Evolutionary conservation across 2,888 invertebrate genomes (phyloP).

Genomic region (Ochlodes sylvanus): DNA sequence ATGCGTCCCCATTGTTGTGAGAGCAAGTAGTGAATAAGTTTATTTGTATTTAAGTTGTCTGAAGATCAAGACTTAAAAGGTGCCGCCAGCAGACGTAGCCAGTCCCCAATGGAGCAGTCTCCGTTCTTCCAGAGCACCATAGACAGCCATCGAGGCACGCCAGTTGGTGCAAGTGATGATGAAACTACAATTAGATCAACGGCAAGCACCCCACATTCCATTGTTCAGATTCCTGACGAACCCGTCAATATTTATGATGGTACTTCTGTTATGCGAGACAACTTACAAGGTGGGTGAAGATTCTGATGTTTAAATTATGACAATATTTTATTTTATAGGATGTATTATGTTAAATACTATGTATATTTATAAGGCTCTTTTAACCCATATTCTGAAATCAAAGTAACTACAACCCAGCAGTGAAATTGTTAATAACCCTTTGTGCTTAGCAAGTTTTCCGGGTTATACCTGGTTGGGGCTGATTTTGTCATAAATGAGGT

Average conservation of each 20-base stretch:
- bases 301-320: conserved; percentile 15
- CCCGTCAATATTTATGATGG: conserved; percentile 73
- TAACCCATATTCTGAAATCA: no score
- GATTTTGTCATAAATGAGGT: no score
- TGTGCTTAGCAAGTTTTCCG: no score
- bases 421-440: no score
- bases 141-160: conserved; percentile 73
- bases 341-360: no score
- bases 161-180: conserved; percentile 81
- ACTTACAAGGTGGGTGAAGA: conserved; percentile 67
- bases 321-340: background rate
- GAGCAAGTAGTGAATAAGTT: no score
- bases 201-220: conserved; percentile 87
- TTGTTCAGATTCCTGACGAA: conserved; percentile 87
- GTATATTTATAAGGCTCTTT: no score
- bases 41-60: conserved; percentile 62
- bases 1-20: no score
- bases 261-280: conserved; percentile 74
- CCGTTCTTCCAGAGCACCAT: conserved; percentile 64
- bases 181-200: conserved; percentile 74
- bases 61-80: conserved; percentile 82
- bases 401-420: no score
- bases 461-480: no score
- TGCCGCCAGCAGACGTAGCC: conserved; percentile 70
- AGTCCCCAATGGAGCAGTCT: conserved; percentile 70